Base-by-base conservation (phyloP, 2,888 invertebrate species). In the Magallana nippona region DNA sequence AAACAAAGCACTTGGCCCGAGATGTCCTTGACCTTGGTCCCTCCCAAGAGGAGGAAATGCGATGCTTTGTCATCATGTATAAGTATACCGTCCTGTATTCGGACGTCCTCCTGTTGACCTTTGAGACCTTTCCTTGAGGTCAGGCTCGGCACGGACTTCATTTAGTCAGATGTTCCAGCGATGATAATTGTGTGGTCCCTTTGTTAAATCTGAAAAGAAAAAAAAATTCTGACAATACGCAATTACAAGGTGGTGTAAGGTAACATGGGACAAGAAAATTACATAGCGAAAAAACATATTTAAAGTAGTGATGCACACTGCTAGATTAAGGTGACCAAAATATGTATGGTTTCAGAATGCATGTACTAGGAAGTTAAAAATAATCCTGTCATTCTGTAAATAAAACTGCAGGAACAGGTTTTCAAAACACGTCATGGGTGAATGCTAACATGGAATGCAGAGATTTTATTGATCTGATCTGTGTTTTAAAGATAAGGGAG, bases 381-480 rank as follows among this genome's bases (percentile, higher is more conserved):
- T 13, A 71, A 13, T 71, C 71, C 32, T 71, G 32, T 27, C 71
- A 32, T 71, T 71, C 27, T 11, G 15, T 32, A 15, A 71, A 71
- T 22, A 63, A 71, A 22, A 71, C 15, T 22, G 10, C 27, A 71
- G 71, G 15, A 27, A 71, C 71, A 71, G 22, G 71, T 11, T 71
- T 71, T 71, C 32, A 15, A 71, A 71, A 71, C 13, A 60, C 1
- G 13, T 11, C 32, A 71, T 71, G 71, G 71, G 22, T 71, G 71
- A 32, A 11, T 71, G 71, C 27, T 19, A 32, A 22, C 71, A 71
- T 27, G 71, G 71, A 71, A 71, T 71, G 71, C 71, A 71, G 27
- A 27, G 71, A 27, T 71, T 22, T 71, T 22, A 27, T 71, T 22
- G 19, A 71, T 71, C 71, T 71, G 27, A 71, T 27, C 27, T 71